phyloP scores from a whole-genome alignment of 2,797 vertebrate species.

The Melanotaenia parkinsoni region DNA sequence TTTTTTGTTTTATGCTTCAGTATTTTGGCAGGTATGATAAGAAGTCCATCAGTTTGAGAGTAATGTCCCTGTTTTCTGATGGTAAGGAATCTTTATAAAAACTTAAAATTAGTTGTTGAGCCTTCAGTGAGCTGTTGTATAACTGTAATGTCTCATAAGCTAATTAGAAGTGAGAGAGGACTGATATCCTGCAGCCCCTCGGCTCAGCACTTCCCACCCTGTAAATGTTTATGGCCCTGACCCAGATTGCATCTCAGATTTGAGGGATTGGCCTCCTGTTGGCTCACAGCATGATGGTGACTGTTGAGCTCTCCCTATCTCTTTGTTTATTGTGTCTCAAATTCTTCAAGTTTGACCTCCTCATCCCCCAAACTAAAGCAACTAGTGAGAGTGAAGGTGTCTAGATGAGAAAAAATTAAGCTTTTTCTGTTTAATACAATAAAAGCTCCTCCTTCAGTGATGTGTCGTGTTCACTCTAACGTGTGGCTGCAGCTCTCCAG shows the following conservation, averaged over 20 bases:
- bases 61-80: background rate
- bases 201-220: constrained; percentile 75
- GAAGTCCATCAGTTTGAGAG: background rate
- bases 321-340: constrained; percentile 75
- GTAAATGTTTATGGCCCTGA: constrained; percentile 81
- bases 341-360: constrained; percentile 67
- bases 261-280: constrained; percentile 78
- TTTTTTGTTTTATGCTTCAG: background rate
- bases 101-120: background rate
- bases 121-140: constrained; percentile 7
- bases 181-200: constrained; percentile 69
- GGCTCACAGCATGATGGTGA: constrained; percentile 81
- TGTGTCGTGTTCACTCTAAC: background rate
- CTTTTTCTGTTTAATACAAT: background rate
- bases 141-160: constrained; percentile 53
- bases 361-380: constrained; percentile 33
- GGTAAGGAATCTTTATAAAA: background rate
- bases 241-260: constrained; percentile 81
- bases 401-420: background rate
- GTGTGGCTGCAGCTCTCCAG: constrained; percentile 3
- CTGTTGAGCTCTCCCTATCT: constrained; percentile 68
- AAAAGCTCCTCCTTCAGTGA: too few species aligned
- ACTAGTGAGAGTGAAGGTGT: constrained; percentile 12
- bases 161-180: constrained; percentile 66
- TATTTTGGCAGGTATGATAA: background rate